Percentiles rank a stretch among this genome's conserved stretches.
phyloP scores from a whole-genome alignment of 2,113 vertebrate species.

The Malaclemys terrapin region DNA sequence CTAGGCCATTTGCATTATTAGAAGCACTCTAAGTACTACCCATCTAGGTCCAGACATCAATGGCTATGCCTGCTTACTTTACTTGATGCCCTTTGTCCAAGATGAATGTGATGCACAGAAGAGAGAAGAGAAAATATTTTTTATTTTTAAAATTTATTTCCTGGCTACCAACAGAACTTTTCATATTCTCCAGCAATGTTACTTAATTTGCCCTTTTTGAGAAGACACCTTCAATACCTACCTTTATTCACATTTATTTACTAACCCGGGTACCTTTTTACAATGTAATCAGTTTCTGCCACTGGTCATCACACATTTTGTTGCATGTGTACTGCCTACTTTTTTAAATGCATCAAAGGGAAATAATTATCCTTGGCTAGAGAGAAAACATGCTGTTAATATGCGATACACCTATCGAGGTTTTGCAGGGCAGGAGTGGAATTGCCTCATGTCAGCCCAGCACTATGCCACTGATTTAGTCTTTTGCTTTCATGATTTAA shows the following conservation, averaged over 20 bases:
- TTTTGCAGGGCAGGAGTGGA: neutral
- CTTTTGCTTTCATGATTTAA: neutral
- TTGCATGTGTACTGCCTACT: neutral
- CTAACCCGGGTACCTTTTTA: too few species aligned
- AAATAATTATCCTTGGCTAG: neutral
- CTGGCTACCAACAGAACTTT: neutral
- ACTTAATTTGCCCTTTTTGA: neutral
- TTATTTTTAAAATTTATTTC: neutral
- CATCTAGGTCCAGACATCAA: neutral
- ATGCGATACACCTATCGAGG: too few species aligned
- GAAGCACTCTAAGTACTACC: neutral
- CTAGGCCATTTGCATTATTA: neutral
- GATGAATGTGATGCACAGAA: neutral
- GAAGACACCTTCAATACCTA: neutral
- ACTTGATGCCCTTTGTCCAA: neutral
- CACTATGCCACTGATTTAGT: neutral
- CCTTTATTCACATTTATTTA: neutral
- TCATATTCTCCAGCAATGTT: neutral
- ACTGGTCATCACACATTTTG: neutral
- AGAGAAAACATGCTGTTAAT: neutral
- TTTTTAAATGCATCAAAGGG: neutral
- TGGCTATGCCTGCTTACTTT: neutral
- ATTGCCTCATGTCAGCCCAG: neutral
- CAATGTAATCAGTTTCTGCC: neutral
- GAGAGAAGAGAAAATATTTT: neutral